phyloP scores from a whole-genome alignment of 2,797 vertebrate species.

The Peromyscus attwateri region DNA sequence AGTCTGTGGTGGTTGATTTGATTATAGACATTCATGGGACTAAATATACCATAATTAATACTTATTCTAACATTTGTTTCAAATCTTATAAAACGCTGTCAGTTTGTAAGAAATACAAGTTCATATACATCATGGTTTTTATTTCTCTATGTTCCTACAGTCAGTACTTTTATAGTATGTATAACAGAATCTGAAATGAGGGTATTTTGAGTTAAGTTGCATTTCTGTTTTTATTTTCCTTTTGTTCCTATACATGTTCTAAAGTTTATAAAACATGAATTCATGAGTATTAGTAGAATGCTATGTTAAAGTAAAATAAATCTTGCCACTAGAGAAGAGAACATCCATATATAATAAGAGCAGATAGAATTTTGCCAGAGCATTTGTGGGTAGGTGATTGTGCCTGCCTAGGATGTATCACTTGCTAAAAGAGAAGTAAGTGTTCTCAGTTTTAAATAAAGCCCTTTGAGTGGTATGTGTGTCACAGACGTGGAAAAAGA shows the following conservation, averaged over 20 bases:
- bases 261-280: slow-evolving; percentile 28
- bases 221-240: background rate
- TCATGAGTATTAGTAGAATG: background rate
- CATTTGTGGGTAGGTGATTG: background rate
- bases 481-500: background rate
- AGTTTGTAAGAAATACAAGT: background rate
- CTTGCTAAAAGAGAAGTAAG: background rate
- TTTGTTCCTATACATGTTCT: background rate
- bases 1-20: background rate
- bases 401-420: background rate
- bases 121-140: background rate
- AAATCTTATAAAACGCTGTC: background rate
- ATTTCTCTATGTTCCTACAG: background rate
- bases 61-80: background rate
- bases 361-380: background rate
- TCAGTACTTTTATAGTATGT: background rate
- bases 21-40: background rate
- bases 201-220: background rate
- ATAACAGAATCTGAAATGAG: background rate
- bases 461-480: background rate
- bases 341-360: background rate
- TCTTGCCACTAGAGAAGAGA: background rate
- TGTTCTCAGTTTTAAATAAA: slow-evolving; percentile 60
- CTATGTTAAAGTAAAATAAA: slow-evolving; percentile 27
- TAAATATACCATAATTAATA: background rate